phyloP scores from a whole-genome alignment of 2,797 vertebrate genomes.

The Catamblyrhynchus diadema region DNA sequence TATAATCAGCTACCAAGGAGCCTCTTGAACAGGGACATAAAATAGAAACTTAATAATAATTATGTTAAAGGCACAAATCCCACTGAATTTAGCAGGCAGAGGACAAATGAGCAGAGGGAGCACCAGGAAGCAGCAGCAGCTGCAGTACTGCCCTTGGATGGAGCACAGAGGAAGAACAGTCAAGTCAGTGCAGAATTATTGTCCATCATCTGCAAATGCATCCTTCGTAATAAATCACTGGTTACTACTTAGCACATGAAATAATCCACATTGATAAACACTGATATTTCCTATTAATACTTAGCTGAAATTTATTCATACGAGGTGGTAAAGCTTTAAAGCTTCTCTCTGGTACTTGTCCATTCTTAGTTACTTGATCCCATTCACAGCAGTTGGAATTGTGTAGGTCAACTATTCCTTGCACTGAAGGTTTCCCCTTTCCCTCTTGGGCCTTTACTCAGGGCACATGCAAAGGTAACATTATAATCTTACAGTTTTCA shows the following conservation, averaged over 20 bases:
- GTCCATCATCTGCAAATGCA: background rate
- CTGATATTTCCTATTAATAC: background rate
- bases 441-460: background rate
- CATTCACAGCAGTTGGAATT: background rate
- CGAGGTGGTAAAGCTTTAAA: accelerated
- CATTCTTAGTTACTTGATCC: background rate
- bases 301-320: background rate
- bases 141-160: background rate
- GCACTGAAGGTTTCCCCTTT: background rate
- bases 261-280: background rate
- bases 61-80: background rate
- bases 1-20: constrained; percentile 33
- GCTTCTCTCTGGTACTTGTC: background rate
- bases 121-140: background rate
- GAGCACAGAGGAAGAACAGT: background rate
- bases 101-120: background rate
- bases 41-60: background rate
- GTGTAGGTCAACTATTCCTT: background rate
- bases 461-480: background rate
- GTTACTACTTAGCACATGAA: background rate
- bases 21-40: background rate
- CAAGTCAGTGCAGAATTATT: background rate
- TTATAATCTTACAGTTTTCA: background rate
- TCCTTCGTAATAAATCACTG: background rate
- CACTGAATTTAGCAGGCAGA: background rate